A percentile compares a stretch with the other conserved stretches of the same genome.
Evolutionary conservation across 2,113 vertebrate genomes (phyloP).

Genomic region (Carassius carassius): DNA sequence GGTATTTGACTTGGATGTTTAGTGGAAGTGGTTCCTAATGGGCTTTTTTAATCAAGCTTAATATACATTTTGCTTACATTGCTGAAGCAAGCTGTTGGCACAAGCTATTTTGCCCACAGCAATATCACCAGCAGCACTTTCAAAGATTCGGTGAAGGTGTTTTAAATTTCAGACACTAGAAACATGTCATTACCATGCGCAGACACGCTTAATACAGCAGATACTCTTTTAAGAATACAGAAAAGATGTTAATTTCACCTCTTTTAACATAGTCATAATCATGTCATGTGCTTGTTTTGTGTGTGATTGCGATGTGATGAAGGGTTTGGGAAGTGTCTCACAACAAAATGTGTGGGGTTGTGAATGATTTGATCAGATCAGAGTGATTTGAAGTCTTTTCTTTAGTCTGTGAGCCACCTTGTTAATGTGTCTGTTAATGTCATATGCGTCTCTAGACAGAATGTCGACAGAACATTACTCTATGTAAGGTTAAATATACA

Average conservation of each 20-base stretch:
- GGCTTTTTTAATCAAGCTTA: slow-evolving; percentile 34
- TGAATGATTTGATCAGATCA: slow-evolving; percentile 27
- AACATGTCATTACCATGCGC: not conserved
- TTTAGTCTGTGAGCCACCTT: slow-evolving; percentile 6
- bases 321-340: slow-evolving; percentile 33
- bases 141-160: slow-evolving; percentile 1
- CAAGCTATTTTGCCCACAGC: slow-evolving; percentile 6
- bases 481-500: slow-evolving; percentile 32
- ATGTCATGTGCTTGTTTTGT: not conserved
- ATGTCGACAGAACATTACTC: slow-evolving; percentile 24
- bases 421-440: not conserved
- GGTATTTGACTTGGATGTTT: slow-evolving; percentile 30
- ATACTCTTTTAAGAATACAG: not conserved
- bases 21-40: slow-evolving; percentile 20
- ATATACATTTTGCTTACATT: slow-evolving; percentile 40
- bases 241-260: not conserved
- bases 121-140: slow-evolving; percentile 1
- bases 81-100: slow-evolving; percentile 29
- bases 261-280: not conserved
- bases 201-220: not conserved
- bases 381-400: slow-evolving; percentile 23
- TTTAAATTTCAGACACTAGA: slow-evolving; percentile 10
- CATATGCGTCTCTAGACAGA: not conserved
- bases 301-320: not conserved
- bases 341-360: slow-evolving; percentile 37